Evolutionary conservation across 2,888 invertebrate species (phyloP), one percentile per base, ranked within the genome.

Genomic region (Oxycera nigricornis): DNA sequence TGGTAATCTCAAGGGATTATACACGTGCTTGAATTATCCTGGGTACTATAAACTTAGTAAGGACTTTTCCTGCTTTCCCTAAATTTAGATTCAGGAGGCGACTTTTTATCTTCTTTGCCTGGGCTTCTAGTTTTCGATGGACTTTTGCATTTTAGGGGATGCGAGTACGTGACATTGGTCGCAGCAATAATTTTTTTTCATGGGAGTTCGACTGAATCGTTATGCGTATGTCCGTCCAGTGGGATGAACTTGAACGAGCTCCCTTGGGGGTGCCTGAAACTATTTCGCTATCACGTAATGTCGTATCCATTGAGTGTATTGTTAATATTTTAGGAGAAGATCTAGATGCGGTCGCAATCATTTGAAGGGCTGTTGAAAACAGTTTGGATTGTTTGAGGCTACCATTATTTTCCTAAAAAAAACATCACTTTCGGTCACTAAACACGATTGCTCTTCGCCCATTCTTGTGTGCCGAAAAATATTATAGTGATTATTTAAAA

Each of bases 151-250:
- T 28, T n/a, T 1, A 22, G 35, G 17, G 35, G 35, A 61, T 35
- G 61, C 35, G 31, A 61, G 35, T 35, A 61, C 61, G 61, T 61
- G 61, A 61, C 61, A 61, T 31, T 22, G 61, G 35, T 35, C 35
- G 30, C 2, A 14, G 31, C 31, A 7, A 61, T 31, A 61, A 35
- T 20, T 61, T 31, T 31, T 24, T 30, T 35, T 35, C 14, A 9
- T 9, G 55, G 35, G 4, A 22, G 30, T 17, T 28, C 35, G 61
- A 61, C 35, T 17, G 61, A 61, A 61, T 61, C 61, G 35, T 61
- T 55, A 55, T 55, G n/a, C n/a, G n/a, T n/a, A n/a, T n/a, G n/a
- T n/a, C 24, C 24, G 55, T 24, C 22, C 55, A 24, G 4, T 24
- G 55, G 22, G 55, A 55, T 20, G 17, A 24, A 24, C 24, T 55